These are phyloP conservation scores for Cryptoblepharus egeriae DNA, from an alignment of 2,797 vertebrate genomes.

Conservation along the genomic window DNA sequence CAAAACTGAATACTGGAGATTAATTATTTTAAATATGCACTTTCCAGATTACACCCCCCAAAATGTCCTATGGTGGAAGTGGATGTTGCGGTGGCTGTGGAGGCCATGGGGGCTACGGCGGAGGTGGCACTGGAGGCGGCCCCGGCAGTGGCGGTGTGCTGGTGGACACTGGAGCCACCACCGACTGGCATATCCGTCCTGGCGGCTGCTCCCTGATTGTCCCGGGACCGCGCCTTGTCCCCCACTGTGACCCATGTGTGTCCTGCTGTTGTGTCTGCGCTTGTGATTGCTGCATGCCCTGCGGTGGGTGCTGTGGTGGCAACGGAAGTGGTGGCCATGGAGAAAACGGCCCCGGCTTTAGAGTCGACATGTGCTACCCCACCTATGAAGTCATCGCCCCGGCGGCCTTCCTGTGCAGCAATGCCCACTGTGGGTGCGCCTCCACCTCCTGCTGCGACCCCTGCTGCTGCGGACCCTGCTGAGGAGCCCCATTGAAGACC, in stretches of 20 bases:
- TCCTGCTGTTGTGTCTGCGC: not conserved
- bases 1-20: too few species aligned
- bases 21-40: too few species aligned
- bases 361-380: too few species aligned
- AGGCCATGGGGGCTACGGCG: not conserved
- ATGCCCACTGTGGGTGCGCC: too few species aligned
- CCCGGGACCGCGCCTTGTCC: not conserved
- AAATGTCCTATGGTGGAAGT: not conserved
- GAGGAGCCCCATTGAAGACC: too few species aligned
- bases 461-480: too few species aligned
- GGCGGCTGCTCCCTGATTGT: not conserved
- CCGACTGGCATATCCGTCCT: fast-evolving
- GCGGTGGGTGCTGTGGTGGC: not conserved
- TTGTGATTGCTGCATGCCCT: not conserved
- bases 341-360: too few species aligned
- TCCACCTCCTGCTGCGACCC: too few species aligned
- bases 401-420: too few species aligned
- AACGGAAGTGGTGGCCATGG: too few species aligned
- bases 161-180: not conserved
- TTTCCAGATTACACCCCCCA: too few species aligned
- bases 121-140: not conserved
- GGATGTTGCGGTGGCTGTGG: not conserved
- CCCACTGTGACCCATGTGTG: not conserved
- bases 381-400: too few species aligned
- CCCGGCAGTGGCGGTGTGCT: not conserved